A percentile compares a stretch with the other conserved stretches of the same genome.
These are phyloP conservation scores for Zaprionus obscuricornis DNA, from an alignment of 2,888 invertebrate species.

Conservation along the genomic window DNA sequence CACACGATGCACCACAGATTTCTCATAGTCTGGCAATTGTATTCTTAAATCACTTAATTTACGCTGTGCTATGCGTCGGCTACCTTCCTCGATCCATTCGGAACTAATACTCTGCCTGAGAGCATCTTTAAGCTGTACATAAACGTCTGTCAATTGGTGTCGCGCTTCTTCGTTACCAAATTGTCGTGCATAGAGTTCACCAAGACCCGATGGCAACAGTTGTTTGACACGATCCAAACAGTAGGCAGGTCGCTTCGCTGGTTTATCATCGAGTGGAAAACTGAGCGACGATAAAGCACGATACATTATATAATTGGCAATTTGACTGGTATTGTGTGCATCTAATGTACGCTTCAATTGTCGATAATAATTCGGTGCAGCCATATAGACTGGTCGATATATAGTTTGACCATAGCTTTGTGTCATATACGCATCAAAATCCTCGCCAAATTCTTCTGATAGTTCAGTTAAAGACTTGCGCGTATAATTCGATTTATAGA, in stretches of 20 bases:
- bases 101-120: conserved; percentile 57
- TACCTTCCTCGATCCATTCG: conserved; percentile 76
- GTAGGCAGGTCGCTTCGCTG: conserved; percentile 33
- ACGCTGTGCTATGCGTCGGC: conserved; percentile 66
- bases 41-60: conserved; percentile 64
- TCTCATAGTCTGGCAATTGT: conserved; percentile 47
- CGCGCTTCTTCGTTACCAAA: conserved; percentile 47
- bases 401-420: conserved; percentile 63
- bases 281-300: conserved; percentile 63
- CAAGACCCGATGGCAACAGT: conserved; percentile 71
- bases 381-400: conserved; percentile 77
- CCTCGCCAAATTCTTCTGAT: conserved; percentile 54
- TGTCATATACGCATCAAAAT: conserved; percentile 70
- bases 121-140: conserved; percentile 50
- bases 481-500: conserved; percentile 50
- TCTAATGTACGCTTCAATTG: conserved; percentile 68
- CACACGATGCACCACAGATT: conserved; percentile 27
- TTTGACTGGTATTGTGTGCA: conserved; percentile 56
- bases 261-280: conserved; percentile 46
- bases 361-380: conserved; percentile 68
- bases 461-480: conserved; percentile 68
- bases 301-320: conserved; percentile 82
- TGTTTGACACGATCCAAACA: conserved; percentile 63
- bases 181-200: conserved; percentile 74
- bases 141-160: conserved; percentile 58